These are phyloP conservation scores for Tichodroma muraria DNA, from an alignment of 2,113 vertebrate genomes.

Conservation along the genomic window DNA sequence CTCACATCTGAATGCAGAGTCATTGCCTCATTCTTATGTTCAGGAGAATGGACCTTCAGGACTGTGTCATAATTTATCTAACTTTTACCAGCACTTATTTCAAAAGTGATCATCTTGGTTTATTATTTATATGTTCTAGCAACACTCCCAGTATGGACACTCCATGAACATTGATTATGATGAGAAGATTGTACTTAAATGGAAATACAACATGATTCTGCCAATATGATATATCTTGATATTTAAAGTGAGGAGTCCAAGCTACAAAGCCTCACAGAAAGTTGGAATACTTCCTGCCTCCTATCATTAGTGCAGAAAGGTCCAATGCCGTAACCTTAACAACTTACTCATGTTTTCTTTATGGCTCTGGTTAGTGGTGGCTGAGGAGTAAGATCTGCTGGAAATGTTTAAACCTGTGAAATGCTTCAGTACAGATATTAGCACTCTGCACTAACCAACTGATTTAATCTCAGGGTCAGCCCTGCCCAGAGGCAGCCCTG, in stretches of 20 bases:
- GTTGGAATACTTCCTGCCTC: neutral
- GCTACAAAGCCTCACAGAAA: neutral
- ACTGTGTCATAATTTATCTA: constrained; percentile 20
- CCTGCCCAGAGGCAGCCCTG: neutral
- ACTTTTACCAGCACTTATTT: constrained; percentile 28
- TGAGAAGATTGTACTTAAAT: neutral
- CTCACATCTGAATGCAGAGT: constrained; percentile 41
- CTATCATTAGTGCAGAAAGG: neutral
- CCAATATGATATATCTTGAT: neutral
- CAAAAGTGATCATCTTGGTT: neutral
- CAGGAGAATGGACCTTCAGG: neutral
- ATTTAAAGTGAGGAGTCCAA: neutral
- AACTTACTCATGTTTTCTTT: neutral
- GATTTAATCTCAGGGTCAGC: neutral
- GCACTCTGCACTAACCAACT: neutral
- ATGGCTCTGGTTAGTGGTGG: neutral
- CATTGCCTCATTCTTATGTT: constrained; percentile 17
- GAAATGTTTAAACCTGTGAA: neutral
- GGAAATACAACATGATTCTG: neutral
- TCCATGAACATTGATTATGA: neutral
- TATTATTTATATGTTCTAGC: neutral
- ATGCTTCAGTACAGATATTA: neutral
- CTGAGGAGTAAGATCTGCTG: neutral
- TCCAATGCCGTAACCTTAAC: neutral
- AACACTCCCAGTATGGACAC: neutral